Evolutionary conservation across 2,888 invertebrate species (phyloP), one percentile per base, ranked within the genome.

Genomic region (Cephus spinipes): DNA sequence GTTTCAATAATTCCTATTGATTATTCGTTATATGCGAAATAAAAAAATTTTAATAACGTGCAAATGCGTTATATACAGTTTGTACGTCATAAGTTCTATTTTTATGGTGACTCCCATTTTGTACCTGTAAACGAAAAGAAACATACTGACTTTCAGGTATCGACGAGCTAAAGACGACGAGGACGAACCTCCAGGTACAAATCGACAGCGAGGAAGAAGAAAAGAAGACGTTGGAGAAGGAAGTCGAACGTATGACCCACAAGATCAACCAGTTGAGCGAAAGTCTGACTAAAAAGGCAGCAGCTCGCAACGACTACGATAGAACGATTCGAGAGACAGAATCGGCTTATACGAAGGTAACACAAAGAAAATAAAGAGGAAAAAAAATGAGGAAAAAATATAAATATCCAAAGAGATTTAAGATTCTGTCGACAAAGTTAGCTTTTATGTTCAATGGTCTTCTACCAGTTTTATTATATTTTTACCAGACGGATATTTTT

Each of bases 241-340:
- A 88, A 74, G 82, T 87, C 33, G 87, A 87, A 71, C 84, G 82
- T 30, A 85, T 87, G 82, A 85, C 82, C 12, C 78, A 69, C 71
- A 85, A 82, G 76, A 83, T 88, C 33, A 83, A 81, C 69, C 82
- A 85, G 71, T 76, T 88, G 30, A 86, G 84, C 79, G 88, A 87
- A 73, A 83, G 85, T 35, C 76, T 88, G 11, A 81, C 83, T 23
- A 86, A 84, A 76, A 87, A 86, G 73, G 79, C 83, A 15, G 83
- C 86, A 4, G 81, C 83, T 12, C 81, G 83, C 68, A 81, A 79
- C 69, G 86, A 87, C 73, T 87, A 87, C 81, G 87, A 87, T 71
- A 83, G 85, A 55, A 87, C 86, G n/a, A 86, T 87, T 75, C 81
- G 82, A 30, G 88, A 88, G 73, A 82, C 86, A 12, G 87, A 88